Evolutionary conservation across 2,113 vertebrate genomes (phyloP).

Genomic region (Seriola aureovittata): DNA sequence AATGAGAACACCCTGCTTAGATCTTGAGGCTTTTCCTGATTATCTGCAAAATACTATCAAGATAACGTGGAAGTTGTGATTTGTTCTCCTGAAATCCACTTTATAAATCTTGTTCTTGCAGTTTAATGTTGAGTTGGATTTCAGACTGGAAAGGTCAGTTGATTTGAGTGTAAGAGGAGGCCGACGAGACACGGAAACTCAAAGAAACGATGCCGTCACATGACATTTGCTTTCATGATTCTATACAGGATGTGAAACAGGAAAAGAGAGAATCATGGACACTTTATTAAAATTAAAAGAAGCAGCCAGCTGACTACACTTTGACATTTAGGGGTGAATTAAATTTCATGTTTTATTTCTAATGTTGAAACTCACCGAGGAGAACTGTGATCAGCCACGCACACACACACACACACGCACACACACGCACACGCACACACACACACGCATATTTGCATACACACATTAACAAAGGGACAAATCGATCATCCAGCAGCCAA

Average conservation of each 20-base stretch:
- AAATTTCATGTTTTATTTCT: slow-evolving; percentile 3
- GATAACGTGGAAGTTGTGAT: background rate
- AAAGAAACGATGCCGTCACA: background rate
- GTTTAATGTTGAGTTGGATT: background rate
- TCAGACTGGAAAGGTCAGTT: background rate
- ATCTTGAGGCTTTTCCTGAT: slow-evolving; percentile 44
- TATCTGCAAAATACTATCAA: slow-evolving; percentile 24
- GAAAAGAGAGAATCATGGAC: background rate
- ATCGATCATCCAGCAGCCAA: background rate
- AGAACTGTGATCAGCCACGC: background rate
- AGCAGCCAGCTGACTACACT: slow-evolving; percentile 7
- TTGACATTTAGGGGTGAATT: slow-evolving; percentile 18
- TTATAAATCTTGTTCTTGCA: background rate
- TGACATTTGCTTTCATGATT: background rate
- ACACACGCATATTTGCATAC: slow-evolving; percentile 4
- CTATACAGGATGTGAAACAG: background rate
- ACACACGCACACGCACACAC: background rate
- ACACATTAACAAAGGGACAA: background rate
- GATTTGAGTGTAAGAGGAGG: background rate
- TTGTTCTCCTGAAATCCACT: slow-evolving; percentile 7
- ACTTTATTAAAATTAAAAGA: slow-evolving; percentile 10
- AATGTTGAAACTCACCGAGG: slow-evolving; percentile 1
- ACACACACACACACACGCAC: background rate
- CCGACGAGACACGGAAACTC: background rate
- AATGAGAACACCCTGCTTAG: slow-evolving; percentile 49